Evolutionary conservation across 2,888 invertebrate species (phyloP), one percentile per base, ranked within the genome.

Genomic region (Cenopis cana): DNA sequence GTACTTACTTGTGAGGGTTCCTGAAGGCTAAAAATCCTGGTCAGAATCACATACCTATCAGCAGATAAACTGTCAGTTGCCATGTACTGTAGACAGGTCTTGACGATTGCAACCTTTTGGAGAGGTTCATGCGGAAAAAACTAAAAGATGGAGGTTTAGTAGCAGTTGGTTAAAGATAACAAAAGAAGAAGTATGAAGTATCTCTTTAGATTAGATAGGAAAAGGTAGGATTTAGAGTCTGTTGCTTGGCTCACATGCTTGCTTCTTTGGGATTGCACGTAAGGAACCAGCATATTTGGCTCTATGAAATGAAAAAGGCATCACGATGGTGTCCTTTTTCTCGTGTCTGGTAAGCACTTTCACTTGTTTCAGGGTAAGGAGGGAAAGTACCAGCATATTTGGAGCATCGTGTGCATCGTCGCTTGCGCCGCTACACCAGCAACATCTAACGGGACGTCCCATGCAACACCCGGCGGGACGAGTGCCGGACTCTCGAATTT

Each of bases 361-460:
- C 5, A 33, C 9, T 5, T 33, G 41, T 41, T 14, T 41, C 41
- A 14, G n/a, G 46, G 8, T 10, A 46, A 8, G 46, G 46, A 55
- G 1, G 38, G 72, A 64, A 2, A 9, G 33, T 33, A 74, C 76
- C 75, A 81, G 85, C 86, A 87, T 83, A 88, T 83, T 85, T 85
- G 82, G 83, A 74, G 76, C 74, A 76, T 77, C 77, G 78, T 79
- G 75, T 68, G 67, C 69, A 72, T 69, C 67, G 38, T 87, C 88
- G 87, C 82, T 81, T 81, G 82, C 84, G 83, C 82, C 85, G 82
- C 91, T 90, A 91, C 92, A 92, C 85, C 87, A 84, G 89, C 89
- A 88, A 90, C 93, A 92, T 87, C 92, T 93, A 93, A 87, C 90
- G 88, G 89, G 87, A 82, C 83, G 77, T 79, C 78, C 80, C 88